Evolutionary conservation across 2,113 vertebrate genomes (phyloP), one percentile per base, ranked within the genome.

Genomic region (Bombycilla garrulus): DNA sequence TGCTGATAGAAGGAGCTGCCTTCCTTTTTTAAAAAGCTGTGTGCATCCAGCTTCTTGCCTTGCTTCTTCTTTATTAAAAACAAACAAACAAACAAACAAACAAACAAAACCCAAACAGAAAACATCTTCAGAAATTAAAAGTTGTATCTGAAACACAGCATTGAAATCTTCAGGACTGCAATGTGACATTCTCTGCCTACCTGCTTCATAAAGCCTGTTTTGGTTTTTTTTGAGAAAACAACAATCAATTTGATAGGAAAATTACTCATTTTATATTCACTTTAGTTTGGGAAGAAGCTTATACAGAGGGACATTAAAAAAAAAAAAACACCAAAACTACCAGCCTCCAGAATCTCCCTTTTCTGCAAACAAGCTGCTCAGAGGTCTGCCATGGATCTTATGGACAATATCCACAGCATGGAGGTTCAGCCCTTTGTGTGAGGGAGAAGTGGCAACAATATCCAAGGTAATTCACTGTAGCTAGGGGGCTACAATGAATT

Each of bases 91-190:
- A 38, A 38, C 9, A 38, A 38, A 38, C 38, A n/a, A n/a, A 9
- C 38, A 9, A 38, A 38, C 38, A 38, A 38, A 38, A n/a, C n/a
- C 38, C 38, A 38, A 38, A 38, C 38, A 9, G 12, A 38, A 38
- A 10, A 38, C 9, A 38, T 38, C 17, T 61, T 74, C 9, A 53
- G 61, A 62, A 86, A 74, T 47, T 45, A 25, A 18, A 81, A 71
- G 3, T 6, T 50, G 0, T 14, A 35, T 20, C 22, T 57, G 15
- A 36, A 90, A 91, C 0, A 0, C 26, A 79, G 26, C 11, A 79
- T 12, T 19, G 21, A 76, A 67, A 81, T 12, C 33, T 61, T 69
- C 25, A 65, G 24, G 50, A 50, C 3, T 69, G 45, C 45, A 80
- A 53, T 4, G 12, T 15, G 25, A 76, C 9, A 12, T 61, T 40